Conservation (phyloP, 2,888 invertebrate species). For the Ceramica pisi region DNA sequence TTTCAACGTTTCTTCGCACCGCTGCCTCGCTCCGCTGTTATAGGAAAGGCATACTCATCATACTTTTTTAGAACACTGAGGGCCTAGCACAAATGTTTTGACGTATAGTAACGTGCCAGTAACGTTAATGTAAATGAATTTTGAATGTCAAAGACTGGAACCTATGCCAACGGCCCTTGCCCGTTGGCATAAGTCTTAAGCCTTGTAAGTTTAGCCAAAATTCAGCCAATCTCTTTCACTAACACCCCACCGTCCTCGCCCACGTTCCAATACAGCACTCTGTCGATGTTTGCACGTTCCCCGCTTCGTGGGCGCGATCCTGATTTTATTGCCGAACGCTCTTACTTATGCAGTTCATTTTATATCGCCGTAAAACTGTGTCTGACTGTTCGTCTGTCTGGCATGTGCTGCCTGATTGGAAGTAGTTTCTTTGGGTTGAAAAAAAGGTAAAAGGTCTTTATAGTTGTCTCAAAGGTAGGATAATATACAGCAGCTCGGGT, state of each 20-base stretch:
- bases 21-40: too few relatives aligned
- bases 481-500: too few relatives aligned
- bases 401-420: constrained; percentile 44
- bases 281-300: constrained; percentile 82
- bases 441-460: background rate
- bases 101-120: too few relatives aligned
- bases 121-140: too few relatives aligned
- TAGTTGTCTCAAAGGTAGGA: too few relatives aligned
- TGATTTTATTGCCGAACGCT: constrained; percentile 79
- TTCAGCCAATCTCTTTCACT: constrained; percentile 60
- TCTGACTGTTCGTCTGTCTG: constrained; percentile 47
- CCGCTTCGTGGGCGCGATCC: constrained; percentile 84
- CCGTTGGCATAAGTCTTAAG: background rate
- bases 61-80: too few relatives aligned
- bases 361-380: constrained; percentile 70
- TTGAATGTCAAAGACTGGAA: too few relatives aligned
- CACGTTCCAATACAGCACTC: constrained; percentile 74
- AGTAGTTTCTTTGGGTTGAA: constrained; percentile 7
- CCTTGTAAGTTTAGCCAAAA: background rate
- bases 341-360: constrained; percentile 81
- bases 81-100: too few relatives aligned
- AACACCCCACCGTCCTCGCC: constrained; percentile 69
- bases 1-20: too few relatives aligned
- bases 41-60: too few relatives aligned
- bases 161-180: background rate